A percentile compares a stretch with the other conserved stretches of the same genome.
Evolutionary conservation across 2,797 vertebrate species (phyloP).

Genomic region (Fistularia commersonii): DNA sequence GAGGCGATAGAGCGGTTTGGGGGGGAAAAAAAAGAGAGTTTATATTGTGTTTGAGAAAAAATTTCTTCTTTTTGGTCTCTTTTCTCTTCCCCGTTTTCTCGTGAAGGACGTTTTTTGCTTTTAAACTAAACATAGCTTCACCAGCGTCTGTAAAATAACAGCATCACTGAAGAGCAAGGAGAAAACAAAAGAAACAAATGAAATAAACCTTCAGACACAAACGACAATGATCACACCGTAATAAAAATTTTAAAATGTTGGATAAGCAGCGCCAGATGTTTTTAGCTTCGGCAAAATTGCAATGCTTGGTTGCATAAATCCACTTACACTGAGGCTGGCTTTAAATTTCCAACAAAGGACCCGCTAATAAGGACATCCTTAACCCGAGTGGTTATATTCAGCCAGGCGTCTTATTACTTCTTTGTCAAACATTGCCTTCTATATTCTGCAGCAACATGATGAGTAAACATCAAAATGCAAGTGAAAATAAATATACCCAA

Average conservation of each 20-base stretch:
- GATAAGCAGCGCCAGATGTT: conserved; percentile 54
- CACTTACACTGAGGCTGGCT: too few relatives aligned
- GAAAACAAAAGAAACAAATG: not conserved
- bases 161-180: too few relatives aligned
- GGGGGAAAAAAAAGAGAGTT: conserved; percentile 6
- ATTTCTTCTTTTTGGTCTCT: not conserved
- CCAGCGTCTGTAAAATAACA: not conserved
- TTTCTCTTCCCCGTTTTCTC: not conserved
- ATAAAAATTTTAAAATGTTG: conserved; percentile 43
- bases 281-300: not conserved
- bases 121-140: conserved; percentile 11
- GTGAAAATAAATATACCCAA: too few relatives aligned
- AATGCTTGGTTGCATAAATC: too few relatives aligned
- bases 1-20: conserved; percentile 2
- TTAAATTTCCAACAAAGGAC: too few relatives aligned
- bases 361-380: too few relatives aligned
- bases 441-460: not conserved
- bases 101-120: conserved; percentile 7
- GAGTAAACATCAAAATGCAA: not conserved
- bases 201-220: conserved; percentile 25
- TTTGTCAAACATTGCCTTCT: not conserved
- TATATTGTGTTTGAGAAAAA: conserved; percentile 10
- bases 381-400: too few relatives aligned
- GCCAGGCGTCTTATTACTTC: not conserved
- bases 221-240: conserved; percentile 20